Evolutionary conservation across 2,888 invertebrate species (phyloP), one percentile per base, ranked within the genome.

Genomic region (Himalopsyche japonica): DNA sequence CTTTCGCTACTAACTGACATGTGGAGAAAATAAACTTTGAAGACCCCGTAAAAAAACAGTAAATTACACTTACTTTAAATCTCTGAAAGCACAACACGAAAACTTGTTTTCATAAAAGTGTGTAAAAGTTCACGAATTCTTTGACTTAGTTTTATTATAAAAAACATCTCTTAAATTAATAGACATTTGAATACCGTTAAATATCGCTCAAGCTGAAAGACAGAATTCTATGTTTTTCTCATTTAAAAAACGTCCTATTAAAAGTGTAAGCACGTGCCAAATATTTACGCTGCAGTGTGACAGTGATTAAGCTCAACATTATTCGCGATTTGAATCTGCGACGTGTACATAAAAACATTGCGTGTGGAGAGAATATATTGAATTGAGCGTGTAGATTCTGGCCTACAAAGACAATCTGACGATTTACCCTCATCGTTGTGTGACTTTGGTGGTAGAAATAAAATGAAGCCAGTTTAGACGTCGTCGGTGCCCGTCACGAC

Each of bases 231-330:
- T 57, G 49, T 20, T 57, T 12, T 57, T 7, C 57, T n/a, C 32
- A 32, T 27, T 18, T 30, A 76, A 76, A 76, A 76, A 76, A 76
- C 34, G 32, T 76, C 34, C 32, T 76, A 76, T 32, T 76, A 82
- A 76, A 57, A 57, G 57, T 57, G 57, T 57, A 57, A 80, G 48
- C 79, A 82, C 82, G 82, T 82, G 82, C 79, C 82, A 82, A 82
- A 79, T 82, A 82, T 43, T 57, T 78, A 49, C 30, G 48, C 32
- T 30, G 57, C 64, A 34, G 82, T 64, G 49, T 82, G 82, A 82
- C 82, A 82, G 82, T 82, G 82, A 82, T 70, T 77, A 79, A 82
- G 77, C 76, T n/a, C 20, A 57, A 57, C 57, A 57, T 57, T 57
- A 57, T 57, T 8, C 57, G 57, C 57, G 57, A 57, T 57, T 57